phyloP scores from a whole-genome alignment of 1,140 invertebrate genomes.

The Drusus annulatus region DNA sequence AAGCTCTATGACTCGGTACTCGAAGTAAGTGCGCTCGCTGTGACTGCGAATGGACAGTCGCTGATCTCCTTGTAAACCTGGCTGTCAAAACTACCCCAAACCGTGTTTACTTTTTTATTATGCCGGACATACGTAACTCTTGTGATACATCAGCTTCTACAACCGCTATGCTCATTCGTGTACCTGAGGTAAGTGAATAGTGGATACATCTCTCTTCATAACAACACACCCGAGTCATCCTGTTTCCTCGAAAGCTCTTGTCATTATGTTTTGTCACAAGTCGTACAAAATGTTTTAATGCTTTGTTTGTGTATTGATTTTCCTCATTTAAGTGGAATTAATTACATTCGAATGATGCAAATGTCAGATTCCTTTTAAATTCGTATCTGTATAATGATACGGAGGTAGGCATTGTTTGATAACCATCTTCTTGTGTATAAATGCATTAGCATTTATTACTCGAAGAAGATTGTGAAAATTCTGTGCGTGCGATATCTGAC shows the following conservation, averaged over 20 bases:
- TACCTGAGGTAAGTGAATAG: conserved; percentile 22
- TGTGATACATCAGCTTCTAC: not conserved
- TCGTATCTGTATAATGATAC: too few species aligned
- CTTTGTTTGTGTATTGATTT: not conserved
- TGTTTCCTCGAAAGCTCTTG: too few species aligned
- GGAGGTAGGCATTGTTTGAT: too few species aligned
- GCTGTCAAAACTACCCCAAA: conserved; percentile 23
- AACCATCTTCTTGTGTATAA: too few species aligned
- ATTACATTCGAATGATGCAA: too few species aligned
- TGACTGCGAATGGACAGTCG: not conserved
- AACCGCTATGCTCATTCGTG: conserved; percentile 22
- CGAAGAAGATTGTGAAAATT: too few species aligned
- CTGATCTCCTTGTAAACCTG: not conserved
- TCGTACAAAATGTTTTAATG: not conserved
- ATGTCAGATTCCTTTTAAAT: too few species aligned
- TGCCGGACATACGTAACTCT: conserved; percentile 16
- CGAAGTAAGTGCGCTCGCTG: not conserved
- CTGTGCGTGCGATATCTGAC: too few species aligned
- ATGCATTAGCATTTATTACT: too few species aligned
- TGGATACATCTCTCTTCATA: not conserved
- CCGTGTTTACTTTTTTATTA: conserved; percentile 40
- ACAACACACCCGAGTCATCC: too few species aligned
- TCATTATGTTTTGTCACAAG: too few species aligned
- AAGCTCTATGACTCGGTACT: not conserved
- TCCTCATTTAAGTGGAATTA: too few species aligned